These are phyloP conservation scores for Mesorhabditis sp. DNA, from an alignment of 2,888 invertebrate species.

Conservation along the genomic window DNA sequence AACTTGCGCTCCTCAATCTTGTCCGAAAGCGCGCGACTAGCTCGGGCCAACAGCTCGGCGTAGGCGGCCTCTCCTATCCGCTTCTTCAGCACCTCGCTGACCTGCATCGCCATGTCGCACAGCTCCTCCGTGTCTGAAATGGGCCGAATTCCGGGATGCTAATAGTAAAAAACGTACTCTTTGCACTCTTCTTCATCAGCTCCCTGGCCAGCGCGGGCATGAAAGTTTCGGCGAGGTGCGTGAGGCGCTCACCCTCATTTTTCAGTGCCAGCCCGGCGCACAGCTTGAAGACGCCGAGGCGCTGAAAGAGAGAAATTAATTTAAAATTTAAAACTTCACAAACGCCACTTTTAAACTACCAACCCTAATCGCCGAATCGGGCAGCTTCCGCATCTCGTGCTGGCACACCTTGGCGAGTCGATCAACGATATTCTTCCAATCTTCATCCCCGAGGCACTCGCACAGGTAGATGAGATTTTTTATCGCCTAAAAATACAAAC, in stretches of 20 bases:
- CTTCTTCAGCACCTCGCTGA: conserved; percentile 39
- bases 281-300: conserved; percentile 45
- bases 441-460: conserved; percentile 15
- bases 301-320: conserved; percentile 28
- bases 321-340: conserved; percentile 7
- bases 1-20: conserved; percentile 30
- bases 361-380: conserved; percentile 30
- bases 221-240: conserved; percentile 23
- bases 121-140: conserved; percentile 43
- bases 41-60: conserved; percentile 24
- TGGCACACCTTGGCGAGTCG: conserved; percentile 32
- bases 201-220: conserved; percentile 44
- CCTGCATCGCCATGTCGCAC: conserved; percentile 37
- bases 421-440: conserved; percentile 22
- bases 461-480: conserved; percentile 33
- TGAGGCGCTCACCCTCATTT: conserved; percentile 14
- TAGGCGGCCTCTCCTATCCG: conserved; percentile 41
- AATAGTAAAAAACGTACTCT: conserved; percentile 18
- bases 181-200: conserved; percentile 34
- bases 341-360: not conserved
- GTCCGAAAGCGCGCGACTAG: conserved; percentile 25
- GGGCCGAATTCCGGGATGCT: not conserved
- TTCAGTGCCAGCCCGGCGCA: conserved; percentile 35
- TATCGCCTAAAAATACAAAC: conserved; percentile 19
- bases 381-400: conserved; percentile 33